Percentiles rank a stretch among this genome's conserved stretches.
These are phyloP conservation scores for Pantherophis vulpinus DNA, from an alignment of 2,797 vertebrate genomes.

Conservation along the genomic window DNA sequence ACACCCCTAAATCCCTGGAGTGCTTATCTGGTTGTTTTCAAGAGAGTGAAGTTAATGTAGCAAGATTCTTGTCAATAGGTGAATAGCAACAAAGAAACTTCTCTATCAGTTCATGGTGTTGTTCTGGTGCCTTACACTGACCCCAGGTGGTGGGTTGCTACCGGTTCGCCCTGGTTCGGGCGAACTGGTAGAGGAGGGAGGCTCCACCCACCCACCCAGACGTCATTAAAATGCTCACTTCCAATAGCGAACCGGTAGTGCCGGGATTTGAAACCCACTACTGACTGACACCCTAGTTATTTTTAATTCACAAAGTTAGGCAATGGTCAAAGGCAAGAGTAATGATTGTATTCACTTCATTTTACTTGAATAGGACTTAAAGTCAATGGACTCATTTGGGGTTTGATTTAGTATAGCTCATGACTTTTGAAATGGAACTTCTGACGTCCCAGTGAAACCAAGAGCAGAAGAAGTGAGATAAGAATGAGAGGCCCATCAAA, in stretches of 20 bases:
- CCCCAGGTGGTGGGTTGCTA: no score
- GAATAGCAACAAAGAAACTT: background rate
- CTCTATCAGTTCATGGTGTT: background rate
- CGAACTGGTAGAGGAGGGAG: no score
- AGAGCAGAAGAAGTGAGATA: background rate
- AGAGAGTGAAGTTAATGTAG: background rate
- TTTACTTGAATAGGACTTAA: background rate
- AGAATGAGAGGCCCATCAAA: background rate
- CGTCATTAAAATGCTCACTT: no score
- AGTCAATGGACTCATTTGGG: background rate
- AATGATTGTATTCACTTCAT: background rate
- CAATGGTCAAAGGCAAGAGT: background rate
- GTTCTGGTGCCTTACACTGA: background rate
- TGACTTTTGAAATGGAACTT: background rate
- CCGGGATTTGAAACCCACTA: background rate
- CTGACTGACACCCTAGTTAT: background rate
- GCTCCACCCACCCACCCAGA: no score
- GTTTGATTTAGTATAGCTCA: background rate
- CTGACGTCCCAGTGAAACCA: background rate
- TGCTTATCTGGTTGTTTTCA: background rate
- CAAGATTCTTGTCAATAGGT: background rate
- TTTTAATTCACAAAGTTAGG: background rate
- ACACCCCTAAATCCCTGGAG: background rate
- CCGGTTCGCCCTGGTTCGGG: no score
- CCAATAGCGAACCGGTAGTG: no score